These are phyloP conservation scores for Hermetia illucens DNA, from an alignment of 1,140 invertebrate species.

Conservation along the genomic window DNA sequence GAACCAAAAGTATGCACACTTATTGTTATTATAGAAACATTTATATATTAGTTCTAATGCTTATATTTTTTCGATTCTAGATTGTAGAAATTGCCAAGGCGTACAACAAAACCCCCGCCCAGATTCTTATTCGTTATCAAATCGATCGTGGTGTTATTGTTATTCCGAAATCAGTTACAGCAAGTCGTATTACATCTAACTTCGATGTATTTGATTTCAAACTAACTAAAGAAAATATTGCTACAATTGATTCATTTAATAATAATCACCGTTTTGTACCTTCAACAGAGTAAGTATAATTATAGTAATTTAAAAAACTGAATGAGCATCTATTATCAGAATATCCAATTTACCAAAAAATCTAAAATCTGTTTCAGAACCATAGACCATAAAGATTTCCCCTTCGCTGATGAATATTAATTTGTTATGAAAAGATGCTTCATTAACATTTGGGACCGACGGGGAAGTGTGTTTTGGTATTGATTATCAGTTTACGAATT, in stretches of 20 bases:
- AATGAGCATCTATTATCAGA: no score
- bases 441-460: no score
- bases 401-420: no score
- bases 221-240: constrained; percentile 39
- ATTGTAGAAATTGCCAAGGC: constrained; percentile 42
- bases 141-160: constrained; percentile 46
- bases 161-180: constrained; percentile 47
- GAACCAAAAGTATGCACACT: constrained; percentile 39
- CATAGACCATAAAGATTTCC: no score
- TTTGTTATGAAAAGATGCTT: no score
- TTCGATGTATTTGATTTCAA: constrained; percentile 57
- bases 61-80: constrained; percentile 11
- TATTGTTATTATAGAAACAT: no score
- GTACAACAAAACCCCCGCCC: constrained; percentile 49
- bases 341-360: no score
- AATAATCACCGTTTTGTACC: constrained; percentile 34
- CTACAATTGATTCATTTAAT: constrained; percentile 33
- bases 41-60: no score
- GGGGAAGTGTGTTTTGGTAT: no score
- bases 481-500: no score
- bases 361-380: no score
- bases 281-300: constrained; percentile 32
- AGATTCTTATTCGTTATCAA: constrained; percentile 55
- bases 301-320: no score
- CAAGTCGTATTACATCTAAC: constrained; percentile 52